Percentiles rank a stretch among this genome's conserved stretches.
Conservation (phyloP, 2,888 invertebrate species). For the Dasysyrphus tricinctus region DNA sequence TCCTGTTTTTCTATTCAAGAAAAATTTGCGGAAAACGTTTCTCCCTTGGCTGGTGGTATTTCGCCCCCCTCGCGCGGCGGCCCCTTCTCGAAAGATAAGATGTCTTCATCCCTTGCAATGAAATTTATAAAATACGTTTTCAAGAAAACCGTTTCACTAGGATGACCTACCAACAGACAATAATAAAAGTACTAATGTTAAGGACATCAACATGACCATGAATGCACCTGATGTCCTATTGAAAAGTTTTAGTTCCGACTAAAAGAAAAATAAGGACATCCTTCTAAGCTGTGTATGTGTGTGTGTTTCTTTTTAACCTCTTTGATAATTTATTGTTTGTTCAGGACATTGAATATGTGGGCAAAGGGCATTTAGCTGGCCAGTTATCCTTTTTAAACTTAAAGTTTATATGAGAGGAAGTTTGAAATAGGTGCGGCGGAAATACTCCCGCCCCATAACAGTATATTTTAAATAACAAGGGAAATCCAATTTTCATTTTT, state of each 20-base stretch:
- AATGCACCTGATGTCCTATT: constrained; percentile 70
- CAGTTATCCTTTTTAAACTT: constrained; percentile 42
- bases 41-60: not conserved
- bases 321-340: constrained; percentile 60
- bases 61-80: not conserved
- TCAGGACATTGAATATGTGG: constrained; percentile 40
- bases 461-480: constrained; percentile 27
- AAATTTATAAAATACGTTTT: constrained; percentile 67
- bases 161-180: constrained; percentile 56
- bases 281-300: not conserved
- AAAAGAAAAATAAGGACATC: constrained; percentile 2
- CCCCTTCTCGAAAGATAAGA: not conserved
- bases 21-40: not conserved
- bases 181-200: constrained; percentile 56
- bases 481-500: constrained; percentile 38
- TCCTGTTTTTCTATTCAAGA: constrained; percentile 9
- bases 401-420: constrained; percentile 6
- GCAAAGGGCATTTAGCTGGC: constrained; percentile 28
- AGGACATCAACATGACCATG: constrained; percentile 68
- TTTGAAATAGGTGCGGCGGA: constrained; percentile 17
- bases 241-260: constrained; percentile 39
- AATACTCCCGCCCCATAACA: not conserved
- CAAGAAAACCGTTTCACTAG: constrained; percentile 48
- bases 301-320: constrained; percentile 23
- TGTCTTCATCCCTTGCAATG: constrained; percentile 29